Evolutionary conservation across 2,797 vertebrate species (phyloP).

Genomic region (Vipera ursinii): DNA sequence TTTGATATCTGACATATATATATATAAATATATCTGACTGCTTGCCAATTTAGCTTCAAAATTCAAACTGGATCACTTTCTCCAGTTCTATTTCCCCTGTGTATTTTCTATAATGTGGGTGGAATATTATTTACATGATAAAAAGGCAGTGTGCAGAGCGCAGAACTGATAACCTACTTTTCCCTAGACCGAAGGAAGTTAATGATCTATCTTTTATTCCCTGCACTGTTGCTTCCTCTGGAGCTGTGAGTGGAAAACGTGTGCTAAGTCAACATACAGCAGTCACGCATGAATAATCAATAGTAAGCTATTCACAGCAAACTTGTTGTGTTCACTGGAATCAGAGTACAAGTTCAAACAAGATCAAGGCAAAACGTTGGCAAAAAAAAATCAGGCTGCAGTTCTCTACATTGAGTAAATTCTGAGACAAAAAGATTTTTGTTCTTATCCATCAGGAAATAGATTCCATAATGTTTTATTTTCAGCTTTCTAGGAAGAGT

Average conservation of each 20-base stretch:
- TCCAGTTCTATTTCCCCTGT: conserved; percentile 3
- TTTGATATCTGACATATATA: not conserved
- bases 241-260: conserved; percentile 8
- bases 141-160: not conserved
- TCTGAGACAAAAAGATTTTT: not conserved
- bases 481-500: not conserved
- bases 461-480: not conserved
- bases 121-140: conserved; percentile 13
- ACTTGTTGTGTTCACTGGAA: not conserved
- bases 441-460: not conserved
- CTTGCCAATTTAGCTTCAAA: conserved; percentile 3
- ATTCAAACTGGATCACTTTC: conserved; percentile 25
- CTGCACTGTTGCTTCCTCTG: not conserved
- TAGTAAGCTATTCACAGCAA: conserved; percentile 1
- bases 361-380: not conserved
- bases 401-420: not conserved
- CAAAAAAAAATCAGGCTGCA: not conserved
- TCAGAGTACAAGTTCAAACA: conserved; percentile 1
- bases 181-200: conserved; percentile 25
- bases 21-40: too few relatives aligned
- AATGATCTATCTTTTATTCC: conserved; percentile 3
- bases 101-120: not conserved
- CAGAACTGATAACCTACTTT: conserved; percentile 36
- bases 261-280: not conserved
- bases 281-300: not conserved